Evolutionary conservation across 2,113 vertebrate genomes (phyloP).

Genomic region (Clupea harengus): DNA sequence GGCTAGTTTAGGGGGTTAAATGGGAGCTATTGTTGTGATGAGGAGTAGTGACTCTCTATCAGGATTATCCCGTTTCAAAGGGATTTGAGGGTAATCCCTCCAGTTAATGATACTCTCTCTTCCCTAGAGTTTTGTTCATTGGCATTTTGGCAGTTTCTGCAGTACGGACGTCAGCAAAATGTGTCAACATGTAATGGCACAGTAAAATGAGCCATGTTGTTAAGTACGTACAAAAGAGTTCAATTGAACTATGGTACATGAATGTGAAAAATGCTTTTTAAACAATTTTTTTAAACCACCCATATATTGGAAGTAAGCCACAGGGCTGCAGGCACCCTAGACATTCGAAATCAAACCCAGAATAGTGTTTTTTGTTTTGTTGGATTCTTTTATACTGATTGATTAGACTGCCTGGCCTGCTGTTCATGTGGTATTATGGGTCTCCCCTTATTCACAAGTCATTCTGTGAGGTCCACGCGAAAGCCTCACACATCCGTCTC

Average conservation of each 20-base stretch:
- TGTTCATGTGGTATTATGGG: neutral
- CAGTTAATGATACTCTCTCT: slow-evolving; percentile 32
- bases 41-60: slow-evolving; percentile 32
- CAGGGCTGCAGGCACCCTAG: neutral
- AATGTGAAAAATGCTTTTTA: neutral
- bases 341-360: neutral
- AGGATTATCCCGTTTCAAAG: slow-evolving; percentile 39
- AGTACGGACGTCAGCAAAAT: slow-evolving; percentile 6
- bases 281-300: neutral
- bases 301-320: neutral
- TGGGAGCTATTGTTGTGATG: slow-evolving; percentile 33
- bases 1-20: neutral
- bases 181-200: neutral
- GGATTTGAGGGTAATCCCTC: slow-evolving; percentile 43
- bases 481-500: neutral
- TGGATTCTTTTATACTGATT: neutral
- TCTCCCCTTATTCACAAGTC: neutral
- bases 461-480: neutral
- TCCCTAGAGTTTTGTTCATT: slow-evolving; percentile 24
- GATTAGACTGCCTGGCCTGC: neutral
- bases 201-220: neutral
- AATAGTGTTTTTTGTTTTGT: slow-evolving; percentile 6
- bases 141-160: slow-evolving; percentile 34
- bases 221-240: neutral
- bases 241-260: neutral